Base-by-base conservation (phyloP, 1,140 invertebrate species). In the Maconellicoccus hirsutus region DNA sequence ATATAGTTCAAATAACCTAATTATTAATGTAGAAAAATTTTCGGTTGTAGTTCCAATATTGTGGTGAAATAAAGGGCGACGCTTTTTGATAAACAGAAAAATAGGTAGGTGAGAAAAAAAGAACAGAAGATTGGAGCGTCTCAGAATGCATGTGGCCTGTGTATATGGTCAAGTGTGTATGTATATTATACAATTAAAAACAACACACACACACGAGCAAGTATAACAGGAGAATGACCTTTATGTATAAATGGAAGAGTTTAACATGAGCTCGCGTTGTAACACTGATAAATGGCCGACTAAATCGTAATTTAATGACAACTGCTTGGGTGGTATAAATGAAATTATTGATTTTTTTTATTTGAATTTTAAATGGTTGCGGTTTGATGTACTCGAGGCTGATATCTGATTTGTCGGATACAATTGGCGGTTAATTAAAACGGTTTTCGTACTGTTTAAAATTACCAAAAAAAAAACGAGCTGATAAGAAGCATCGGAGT, bases 231-330 rank as follows among this genome's bases (percentile, higher is more conserved):
- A 52, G 42, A 52, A 52, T 52, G 42, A 52, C 42, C 42, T 52
- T 19, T 52, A 6, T 6, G 42, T 52, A 52, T 19, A 19, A 52
- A 52, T 52, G 42, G 42, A 52, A 14, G 42, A 52, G 42, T 52
- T 14, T 52, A 52, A 52, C 42, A 52, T 52, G 42, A 16, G 42
- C n/a, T 16, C 10, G 42, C 42, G 10, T 14, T 52, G 42, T 52
- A 52, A 52, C 42, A 16, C 42, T 19, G 42, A 52, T 52, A 19
- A 52, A 52, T 52, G 42, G 42, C 42, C 42, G 42, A 52, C 42
- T 52, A 52, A 52, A 52, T 52, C 42, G 42, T 52, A 52, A 52
- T 52, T 52, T 52, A 52, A 52, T 19, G 42, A 52, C 42, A 52
- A 52, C 42, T 16, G 42, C 42, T 52, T 52, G 42, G 42, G 42